Evolutionary conservation across 1,140 invertebrate genomes (phyloP).

Genomic region (Magallana angulata): DNA sequence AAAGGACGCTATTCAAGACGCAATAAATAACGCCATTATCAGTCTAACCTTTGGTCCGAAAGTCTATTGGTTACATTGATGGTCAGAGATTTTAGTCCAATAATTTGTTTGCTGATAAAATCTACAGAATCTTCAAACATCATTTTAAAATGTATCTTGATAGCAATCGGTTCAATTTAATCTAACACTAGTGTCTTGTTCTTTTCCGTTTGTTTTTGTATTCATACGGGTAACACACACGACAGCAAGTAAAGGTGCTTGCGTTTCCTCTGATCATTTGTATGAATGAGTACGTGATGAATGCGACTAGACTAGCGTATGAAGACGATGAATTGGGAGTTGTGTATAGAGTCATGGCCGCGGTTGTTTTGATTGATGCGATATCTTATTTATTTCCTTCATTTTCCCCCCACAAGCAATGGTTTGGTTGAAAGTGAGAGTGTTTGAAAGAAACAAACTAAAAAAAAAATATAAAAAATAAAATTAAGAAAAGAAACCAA

Average conservation of each 20-base stretch:
- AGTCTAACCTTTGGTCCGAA: not conserved
- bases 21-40: too few relatives aligned
- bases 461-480: too few relatives aligned
- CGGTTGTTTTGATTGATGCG: too few relatives aligned
- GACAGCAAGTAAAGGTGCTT: not conserved
- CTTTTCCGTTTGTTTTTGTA: not conserved
- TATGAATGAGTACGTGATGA: not conserved
- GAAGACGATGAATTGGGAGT: too few relatives aligned
- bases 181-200: conserved; percentile 19
- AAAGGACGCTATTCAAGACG: too few relatives aligned
- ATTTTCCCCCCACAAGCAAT: too few relatives aligned
- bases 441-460: too few relatives aligned
- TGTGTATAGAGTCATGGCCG: too few relatives aligned
- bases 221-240: not conserved
- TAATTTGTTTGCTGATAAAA: not conserved
- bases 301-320: too few relatives aligned
- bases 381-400: too few relatives aligned
- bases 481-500: too few relatives aligned
- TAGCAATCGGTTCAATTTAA: not conserved
- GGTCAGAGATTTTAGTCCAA: not conserved
- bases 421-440: too few relatives aligned
- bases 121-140: conserved; percentile 1
- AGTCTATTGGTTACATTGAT: not conserved
- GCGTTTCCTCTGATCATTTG: conserved; percentile 6
- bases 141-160: not conserved